phyloP scores from a whole-genome alignment of 2,888 invertebrate genomes.

The Automeris io region DNA sequence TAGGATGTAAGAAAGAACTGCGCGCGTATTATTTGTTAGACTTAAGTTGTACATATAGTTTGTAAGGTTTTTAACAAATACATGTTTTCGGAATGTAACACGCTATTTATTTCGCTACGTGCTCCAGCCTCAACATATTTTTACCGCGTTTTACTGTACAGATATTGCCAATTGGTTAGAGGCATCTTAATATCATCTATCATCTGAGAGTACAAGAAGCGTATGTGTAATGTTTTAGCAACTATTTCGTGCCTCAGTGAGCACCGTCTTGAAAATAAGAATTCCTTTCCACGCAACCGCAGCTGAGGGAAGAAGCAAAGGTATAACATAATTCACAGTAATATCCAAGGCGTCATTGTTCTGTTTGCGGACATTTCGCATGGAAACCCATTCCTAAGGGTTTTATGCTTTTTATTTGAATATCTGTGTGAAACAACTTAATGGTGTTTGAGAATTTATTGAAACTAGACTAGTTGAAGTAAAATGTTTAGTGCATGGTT shows the following conservation, averaged over 20 bases:
- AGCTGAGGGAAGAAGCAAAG: constrained; percentile 37
- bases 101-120: too few species aligned
- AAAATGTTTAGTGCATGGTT: background rate
- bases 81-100: too few species aligned
- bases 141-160: too few species aligned
- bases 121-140: too few species aligned
- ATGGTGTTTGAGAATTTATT: constrained; percentile 1
- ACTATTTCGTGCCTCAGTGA: constrained; percentile 12
- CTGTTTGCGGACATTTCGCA: constrained; percentile 12
- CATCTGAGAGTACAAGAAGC: too few species aligned
- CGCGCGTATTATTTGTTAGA: too few species aligned
- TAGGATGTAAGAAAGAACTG: too few species aligned
- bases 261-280: constrained; percentile 21
- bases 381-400: background rate
- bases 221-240: too few species aligned
- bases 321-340: constrained; percentile 44
- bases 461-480: background rate
- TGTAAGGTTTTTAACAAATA: too few species aligned
- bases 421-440: constrained; percentile 1
- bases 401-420: constrained; percentile 7
- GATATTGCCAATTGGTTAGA: too few species aligned
- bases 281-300: constrained; percentile 30
- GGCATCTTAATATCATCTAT: too few species aligned
- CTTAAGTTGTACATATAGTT: too few species aligned
- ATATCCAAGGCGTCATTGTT: constrained; percentile 43